These are phyloP conservation scores for Heliconius ismenius DNA, from an alignment of 2,888 invertebrate species.

Conservation along the genomic window DNA sequence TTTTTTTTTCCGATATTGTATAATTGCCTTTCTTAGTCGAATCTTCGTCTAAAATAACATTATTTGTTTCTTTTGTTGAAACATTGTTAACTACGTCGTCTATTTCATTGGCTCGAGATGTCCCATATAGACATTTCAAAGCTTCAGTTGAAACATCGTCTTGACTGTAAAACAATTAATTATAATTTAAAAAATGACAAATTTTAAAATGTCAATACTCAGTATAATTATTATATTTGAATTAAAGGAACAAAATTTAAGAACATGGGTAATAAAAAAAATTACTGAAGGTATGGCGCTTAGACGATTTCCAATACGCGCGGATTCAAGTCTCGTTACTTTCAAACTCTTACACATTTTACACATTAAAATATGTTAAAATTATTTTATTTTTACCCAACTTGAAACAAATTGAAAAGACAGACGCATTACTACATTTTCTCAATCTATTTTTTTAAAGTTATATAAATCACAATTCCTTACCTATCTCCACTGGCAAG, in stretches of 20 bases:
- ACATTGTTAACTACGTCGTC: constrained; percentile 77
- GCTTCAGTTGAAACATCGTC: constrained; percentile 89
- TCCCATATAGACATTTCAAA: constrained; percentile 87
- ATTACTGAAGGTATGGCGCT: no score
- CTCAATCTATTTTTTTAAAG: no score
- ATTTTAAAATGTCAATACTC: no score
- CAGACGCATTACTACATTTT: no score
- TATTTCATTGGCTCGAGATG: constrained; percentile 78
- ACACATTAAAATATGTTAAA: no score
- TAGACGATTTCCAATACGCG: no score
- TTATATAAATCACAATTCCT: neutral
- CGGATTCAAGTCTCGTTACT: neutral
- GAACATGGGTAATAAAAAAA: no score
- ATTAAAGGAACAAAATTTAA: no score
- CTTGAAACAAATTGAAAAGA: no score
- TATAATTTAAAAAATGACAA: neutral
- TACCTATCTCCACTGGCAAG: constrained; percentile 92
- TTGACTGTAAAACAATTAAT: constrained; percentile 76
- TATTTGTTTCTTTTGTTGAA: constrained; percentile 63
- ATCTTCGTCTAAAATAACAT: constrained; percentile 60
- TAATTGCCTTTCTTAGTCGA: constrained; percentile 70
- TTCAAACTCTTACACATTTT: neutral
- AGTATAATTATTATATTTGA: no score
- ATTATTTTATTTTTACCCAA: no score
- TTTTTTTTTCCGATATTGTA: constrained; percentile 56